Evolutionary conservation across 2,113 vertebrate genomes (phyloP), one percentile per base, ranked within the genome.

Genomic region (Aldabrachelys gigantea): DNA sequence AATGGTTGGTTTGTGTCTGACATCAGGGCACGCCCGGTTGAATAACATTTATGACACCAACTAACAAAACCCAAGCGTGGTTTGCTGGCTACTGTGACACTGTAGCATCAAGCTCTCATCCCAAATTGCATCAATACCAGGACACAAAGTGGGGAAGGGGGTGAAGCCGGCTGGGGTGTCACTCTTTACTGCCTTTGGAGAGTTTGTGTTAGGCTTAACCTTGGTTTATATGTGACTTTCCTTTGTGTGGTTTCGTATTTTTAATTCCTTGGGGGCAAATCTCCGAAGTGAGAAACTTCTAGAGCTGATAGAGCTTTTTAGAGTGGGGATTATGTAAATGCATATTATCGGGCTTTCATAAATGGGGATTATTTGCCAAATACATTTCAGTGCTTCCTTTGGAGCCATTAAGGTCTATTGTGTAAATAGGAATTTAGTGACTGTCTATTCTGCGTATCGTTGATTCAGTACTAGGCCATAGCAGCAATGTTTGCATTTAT

Each of bases 321-420:
- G 97, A 97, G 96, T 89, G 93, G 76, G 92, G 97, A 96, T 97
- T 97, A 97, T 97, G 96, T 93, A 97, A 97, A 97, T 96, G 84
- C 69, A 95, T 91, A 94, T 94, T 94, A 96, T n/a, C 56, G 89
- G 72, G 69, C 90, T 97, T 96, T 97, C 95, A 95, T 92, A 97
- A 97, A 95, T 82, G 92, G 91, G 82, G 96, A 97, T 97, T 96
- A 96, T 97, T 96, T 96, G 93, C 92, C 3, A 14, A 88, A 86
- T 94, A 35, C 35, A 72, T 94, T 96, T 62, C 94, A 97, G 93
- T 16, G 11, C 82, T 97, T 97, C 93, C 97, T 93, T 89, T 92
- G 95, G 94, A 93, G 78, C 88, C 91, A 95, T 96, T 96, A 95
- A 94, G 88, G 80, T 72, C 93, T 96, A 95, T 94, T 96, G 95